Evolutionary conservation across 2,797 vertebrate genomes (phyloP).

Genomic region (Acanthurus tractus): DNA sequence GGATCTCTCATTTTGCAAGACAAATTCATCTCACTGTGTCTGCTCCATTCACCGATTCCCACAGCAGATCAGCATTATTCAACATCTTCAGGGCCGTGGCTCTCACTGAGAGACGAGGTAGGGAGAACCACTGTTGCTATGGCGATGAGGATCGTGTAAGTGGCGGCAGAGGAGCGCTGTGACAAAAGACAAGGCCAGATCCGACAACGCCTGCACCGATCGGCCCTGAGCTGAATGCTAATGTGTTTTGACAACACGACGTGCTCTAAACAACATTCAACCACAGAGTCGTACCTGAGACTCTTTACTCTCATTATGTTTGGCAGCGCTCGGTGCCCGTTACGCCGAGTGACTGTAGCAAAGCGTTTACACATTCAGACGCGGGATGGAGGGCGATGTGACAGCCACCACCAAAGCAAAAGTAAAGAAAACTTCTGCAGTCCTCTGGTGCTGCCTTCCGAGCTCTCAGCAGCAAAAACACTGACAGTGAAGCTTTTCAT

Average conservation of each 20-base stretch:
- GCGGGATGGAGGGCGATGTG: neutral
- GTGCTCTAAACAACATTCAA: constrained; percentile 20
- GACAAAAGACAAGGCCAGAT: constrained; percentile 76
- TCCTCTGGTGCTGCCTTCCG: neutral
- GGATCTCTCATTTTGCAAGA: constrained; percentile 23
- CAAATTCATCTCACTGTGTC: constrained; percentile 30
- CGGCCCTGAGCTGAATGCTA: constrained; percentile 55
- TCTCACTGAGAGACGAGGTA: constrained; percentile 45
- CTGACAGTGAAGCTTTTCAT: neutral
- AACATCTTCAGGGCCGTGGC: constrained; percentile 46
- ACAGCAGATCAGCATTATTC: constrained; percentile 52
- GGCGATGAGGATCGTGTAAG: constrained; percentile 66
- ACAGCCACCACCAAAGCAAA: constrained; percentile 6
- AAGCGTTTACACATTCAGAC: constrained; percentile 21
- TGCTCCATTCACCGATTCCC: constrained; percentile 47
- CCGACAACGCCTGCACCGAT: constrained; percentile 57
- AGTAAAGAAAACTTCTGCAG: neutral
- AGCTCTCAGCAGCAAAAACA: neutral
- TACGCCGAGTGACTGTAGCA: neutral
- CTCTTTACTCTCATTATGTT: constrained; percentile 31
- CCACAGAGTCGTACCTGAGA: constrained; percentile 32
- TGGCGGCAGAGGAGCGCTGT: constrained; percentile 51
- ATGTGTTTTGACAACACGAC: constrained; percentile 55
- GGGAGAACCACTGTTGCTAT: constrained; percentile 77
- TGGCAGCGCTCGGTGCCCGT: neutral